phyloP scores from a whole-genome alignment of 2,797 vertebrate species.

The Xerus rutilus region DNA sequence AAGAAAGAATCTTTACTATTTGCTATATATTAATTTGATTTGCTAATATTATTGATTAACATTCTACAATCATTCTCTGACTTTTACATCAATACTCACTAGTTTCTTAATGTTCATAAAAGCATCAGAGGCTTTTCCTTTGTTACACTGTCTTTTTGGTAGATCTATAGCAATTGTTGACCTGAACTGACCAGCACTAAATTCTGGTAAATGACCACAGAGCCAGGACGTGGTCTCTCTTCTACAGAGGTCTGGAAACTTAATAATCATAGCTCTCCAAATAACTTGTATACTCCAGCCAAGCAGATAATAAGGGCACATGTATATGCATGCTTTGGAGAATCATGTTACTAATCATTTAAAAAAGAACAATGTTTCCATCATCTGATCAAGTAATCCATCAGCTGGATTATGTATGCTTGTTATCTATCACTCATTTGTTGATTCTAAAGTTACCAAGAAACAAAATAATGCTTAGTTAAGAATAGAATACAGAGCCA shows the following conservation, averaged over 20 bases:
- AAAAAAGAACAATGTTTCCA: constrained; percentile 11
- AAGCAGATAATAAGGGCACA: neutral
- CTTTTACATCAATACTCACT: constrained; percentile 11
- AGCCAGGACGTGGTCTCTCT: neutral
- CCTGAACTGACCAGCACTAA: neutral
- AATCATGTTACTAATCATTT: constrained; percentile 33
- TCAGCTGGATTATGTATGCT: neutral
- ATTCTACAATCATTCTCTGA: neutral
- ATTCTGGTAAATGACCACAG: constrained; percentile 4
- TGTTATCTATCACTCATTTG: neutral
- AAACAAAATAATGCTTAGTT: neutral
- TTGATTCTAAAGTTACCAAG: neutral
- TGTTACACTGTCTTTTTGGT: neutral
- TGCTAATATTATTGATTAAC: neutral
- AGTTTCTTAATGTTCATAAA: constrained; percentile 33
- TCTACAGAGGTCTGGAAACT: constrained; percentile 10
- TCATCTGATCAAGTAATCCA: neutral
- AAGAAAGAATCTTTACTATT: neutral
- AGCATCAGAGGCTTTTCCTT: neutral
- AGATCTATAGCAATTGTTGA: neutral
- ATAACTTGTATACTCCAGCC: constrained; percentile 15
- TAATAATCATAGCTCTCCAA: constrained; percentile 21
- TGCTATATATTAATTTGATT: constrained; percentile 1
- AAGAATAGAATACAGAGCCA: neutral
- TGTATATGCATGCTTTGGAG: neutral